A percentile compares a stretch with the other conserved stretches of the same genome.
phyloP scores from a whole-genome alignment of 2,113 vertebrate genomes.

The Pollimyrus isidori region DNA sequence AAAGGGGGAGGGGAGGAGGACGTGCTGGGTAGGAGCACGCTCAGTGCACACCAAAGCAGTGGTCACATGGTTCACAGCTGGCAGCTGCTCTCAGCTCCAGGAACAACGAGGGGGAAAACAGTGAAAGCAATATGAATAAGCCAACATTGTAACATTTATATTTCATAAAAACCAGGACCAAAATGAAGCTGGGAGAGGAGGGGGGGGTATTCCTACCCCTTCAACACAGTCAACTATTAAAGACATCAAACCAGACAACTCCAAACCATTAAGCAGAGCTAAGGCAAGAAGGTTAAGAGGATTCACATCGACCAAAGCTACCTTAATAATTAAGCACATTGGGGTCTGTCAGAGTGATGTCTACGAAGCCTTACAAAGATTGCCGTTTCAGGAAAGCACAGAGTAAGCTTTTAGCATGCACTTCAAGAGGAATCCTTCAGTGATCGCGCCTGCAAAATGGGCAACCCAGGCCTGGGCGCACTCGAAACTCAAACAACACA shows the following conservation, averaged over 20 bases:
- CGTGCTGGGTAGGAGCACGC: background rate
- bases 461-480: background rate
- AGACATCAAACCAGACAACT: background rate
- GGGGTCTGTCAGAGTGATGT: background rate
- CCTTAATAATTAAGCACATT: background rate
- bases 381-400: background rate
- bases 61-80: slow-evolving; percentile 12
- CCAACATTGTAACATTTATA: background rate
- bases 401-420: background rate
- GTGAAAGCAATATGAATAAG: background rate
- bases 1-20: background rate
- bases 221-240: background rate
- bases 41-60: background rate
- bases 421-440: background rate
- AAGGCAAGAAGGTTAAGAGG: background rate
- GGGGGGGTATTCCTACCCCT: background rate
- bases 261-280: background rate
- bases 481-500: background rate
- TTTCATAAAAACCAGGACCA: background rate
- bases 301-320: background rate
- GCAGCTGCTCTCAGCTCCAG: slow-evolving; percentile 1
- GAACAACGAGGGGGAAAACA: slow-evolving; percentile 2
- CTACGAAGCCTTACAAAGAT: background rate
- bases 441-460: background rate
- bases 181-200: background rate